Evolutionary conservation across 2,888 invertebrate genomes (phyloP).

Genomic region (Andrena camellia): DNA sequence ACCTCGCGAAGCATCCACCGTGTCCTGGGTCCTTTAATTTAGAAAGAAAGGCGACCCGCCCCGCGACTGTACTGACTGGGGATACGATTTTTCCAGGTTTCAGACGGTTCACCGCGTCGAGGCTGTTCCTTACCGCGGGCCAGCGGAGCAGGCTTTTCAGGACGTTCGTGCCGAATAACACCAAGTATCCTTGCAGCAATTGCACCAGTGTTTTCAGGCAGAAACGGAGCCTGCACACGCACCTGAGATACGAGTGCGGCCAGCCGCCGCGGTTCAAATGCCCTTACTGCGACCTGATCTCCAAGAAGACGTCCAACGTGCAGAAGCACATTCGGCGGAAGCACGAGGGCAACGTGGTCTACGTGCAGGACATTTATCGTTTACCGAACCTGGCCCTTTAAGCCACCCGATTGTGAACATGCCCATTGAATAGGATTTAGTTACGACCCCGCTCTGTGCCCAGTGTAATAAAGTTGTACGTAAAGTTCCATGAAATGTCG

Average conservation of each 20-base stretch:
- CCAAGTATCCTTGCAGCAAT: slow-evolving; percentile 74
- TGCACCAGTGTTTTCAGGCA: slow-evolving; percentile 78
- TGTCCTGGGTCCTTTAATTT: background rate
- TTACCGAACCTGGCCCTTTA: slow-evolving; percentile 29
- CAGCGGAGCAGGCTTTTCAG: slow-evolving; percentile 40
- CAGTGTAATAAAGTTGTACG: slow-evolving; percentile 10
- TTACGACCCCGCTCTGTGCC: background rate
- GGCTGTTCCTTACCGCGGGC: slow-evolving; percentile 30
- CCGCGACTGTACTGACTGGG: slow-evolving; percentile 28
- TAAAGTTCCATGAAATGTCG: too few species aligned
- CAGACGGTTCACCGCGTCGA: slow-evolving; percentile 38
- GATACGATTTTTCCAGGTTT: slow-evolving; percentile 60
- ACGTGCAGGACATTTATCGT: slow-evolving; percentile 70
- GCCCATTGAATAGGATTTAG: too few species aligned
- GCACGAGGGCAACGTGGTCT: slow-evolving; percentile 72
- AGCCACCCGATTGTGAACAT: background rate
- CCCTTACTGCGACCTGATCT: slow-evolving; percentile 79
- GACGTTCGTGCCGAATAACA: slow-evolving; percentile 19
- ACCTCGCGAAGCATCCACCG: background rate
- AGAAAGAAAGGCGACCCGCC: background rate
- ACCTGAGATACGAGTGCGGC: slow-evolving; percentile 81
- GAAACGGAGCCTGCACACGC: slow-evolving; percentile 73
- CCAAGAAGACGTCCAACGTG: slow-evolving; percentile 79
- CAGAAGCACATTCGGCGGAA: slow-evolving; percentile 77
- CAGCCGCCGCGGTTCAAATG: slow-evolving; percentile 82